A percentile compares a stretch with the other conserved stretches of the same genome.
Evolutionary conservation across 2,888 invertebrate genomes (phyloP).

Genomic region (Ectobius pallidus): DNA sequence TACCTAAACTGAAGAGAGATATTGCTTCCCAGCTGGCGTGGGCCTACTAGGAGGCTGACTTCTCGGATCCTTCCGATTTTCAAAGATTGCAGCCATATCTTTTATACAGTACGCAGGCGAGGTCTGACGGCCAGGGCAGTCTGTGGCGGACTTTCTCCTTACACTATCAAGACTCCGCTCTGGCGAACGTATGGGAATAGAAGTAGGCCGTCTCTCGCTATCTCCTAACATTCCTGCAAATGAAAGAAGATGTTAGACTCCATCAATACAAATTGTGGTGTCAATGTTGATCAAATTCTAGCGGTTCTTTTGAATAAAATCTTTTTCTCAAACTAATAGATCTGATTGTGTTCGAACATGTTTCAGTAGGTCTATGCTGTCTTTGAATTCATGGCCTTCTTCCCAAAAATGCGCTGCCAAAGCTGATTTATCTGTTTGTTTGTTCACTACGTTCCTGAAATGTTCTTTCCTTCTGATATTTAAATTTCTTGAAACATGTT

Average conservation of each 20-base stretch:
- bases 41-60: slow-evolving; percentile 20
- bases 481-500: too few relatives aligned
- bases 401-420: too few relatives aligned
- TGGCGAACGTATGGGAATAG: slow-evolving; percentile 17
- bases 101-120: slow-evolving; percentile 77
- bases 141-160: slow-evolving; percentile 38
- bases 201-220: slow-evolving; percentile 46
- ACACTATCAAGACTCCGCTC: slow-evolving; percentile 43
- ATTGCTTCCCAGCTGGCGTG: slow-evolving; percentile 29
- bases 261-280: neutral
- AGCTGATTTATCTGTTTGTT: too few relatives aligned
- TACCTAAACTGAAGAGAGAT: slow-evolving; percentile 33
- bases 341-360: too few relatives aligned
- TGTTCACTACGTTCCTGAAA: too few relatives aligned
- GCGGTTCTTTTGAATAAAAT: too few relatives aligned
- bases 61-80: slow-evolving; percentile 49
- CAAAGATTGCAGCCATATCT: slow-evolving; percentile 83
- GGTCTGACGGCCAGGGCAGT: slow-evolving; percentile 11
- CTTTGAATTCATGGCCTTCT: too few relatives aligned
- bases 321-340: too few relatives aligned
- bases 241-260: neutral
- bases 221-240: slow-evolving; percentile 8
- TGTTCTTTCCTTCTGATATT: too few relatives aligned
- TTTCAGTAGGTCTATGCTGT: too few relatives aligned
- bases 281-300: neutral